Evolutionary conservation across 1,140 invertebrate genomes (phyloP).

Genomic region (Pectinophora gossypiella): DNA sequence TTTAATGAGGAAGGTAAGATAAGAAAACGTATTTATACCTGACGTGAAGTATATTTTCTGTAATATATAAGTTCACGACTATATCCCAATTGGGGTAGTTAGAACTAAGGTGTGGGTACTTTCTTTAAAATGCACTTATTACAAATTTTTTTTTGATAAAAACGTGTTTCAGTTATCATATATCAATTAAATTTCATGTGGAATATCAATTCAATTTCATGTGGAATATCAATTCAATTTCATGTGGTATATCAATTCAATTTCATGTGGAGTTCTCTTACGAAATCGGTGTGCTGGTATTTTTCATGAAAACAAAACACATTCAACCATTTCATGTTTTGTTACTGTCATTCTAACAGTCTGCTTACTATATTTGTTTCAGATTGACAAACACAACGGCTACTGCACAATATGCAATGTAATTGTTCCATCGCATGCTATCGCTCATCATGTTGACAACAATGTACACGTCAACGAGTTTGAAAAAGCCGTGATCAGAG

Average conservation of each 20-base stretch:
- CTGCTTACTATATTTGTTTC: constrained; percentile 17
- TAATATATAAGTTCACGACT: no score
- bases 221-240: neutral
- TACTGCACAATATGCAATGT: constrained; percentile 39
- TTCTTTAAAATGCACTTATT: no score
- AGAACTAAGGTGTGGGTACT: no score
- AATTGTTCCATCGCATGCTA: neutral
- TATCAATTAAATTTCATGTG: no score
- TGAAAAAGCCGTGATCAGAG: constrained; percentile 20
- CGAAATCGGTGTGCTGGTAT: neutral
- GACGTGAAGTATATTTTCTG: no score
- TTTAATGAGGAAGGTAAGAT: constrained; percentile 42
- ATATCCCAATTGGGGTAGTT: no score
- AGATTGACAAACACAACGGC: constrained; percentile 17
- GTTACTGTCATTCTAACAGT: neutral
- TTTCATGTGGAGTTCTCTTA: neutral
- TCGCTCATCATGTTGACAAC: constrained; percentile 19
- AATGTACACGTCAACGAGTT: constrained; percentile 22
- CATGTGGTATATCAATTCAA: neutral
- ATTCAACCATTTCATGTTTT: neutral
- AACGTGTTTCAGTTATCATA: no score
- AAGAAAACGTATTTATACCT: no score
- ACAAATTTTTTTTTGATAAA: no score
- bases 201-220: neutral
- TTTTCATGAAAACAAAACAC: neutral